These are phyloP conservation scores for Leucosticte australis DNA, from an alignment of 2,113 vertebrate species.

Conservation along the genomic window DNA sequence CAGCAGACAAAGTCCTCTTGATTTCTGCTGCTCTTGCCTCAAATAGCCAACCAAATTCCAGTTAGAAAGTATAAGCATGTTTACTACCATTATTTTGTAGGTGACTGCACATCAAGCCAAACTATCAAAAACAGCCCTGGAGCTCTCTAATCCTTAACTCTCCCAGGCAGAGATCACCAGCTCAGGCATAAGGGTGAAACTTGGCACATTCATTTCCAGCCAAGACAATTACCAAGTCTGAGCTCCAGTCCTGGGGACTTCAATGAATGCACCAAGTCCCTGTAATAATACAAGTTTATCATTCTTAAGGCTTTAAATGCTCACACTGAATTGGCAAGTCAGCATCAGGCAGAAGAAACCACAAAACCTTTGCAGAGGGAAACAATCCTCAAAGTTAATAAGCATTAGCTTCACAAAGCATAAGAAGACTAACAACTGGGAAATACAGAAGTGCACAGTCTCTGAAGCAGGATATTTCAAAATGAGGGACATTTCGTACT, in stretches of 20 bases:
- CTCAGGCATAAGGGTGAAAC: not conserved
- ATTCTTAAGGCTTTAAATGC: not conserved
- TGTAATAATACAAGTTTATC: not conserved
- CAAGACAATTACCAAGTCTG: not conserved
- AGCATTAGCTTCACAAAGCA: not conserved
- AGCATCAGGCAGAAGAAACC: not conserved
- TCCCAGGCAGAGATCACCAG: not conserved
- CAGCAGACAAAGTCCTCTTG: not conserved
- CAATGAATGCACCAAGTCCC: not conserved
- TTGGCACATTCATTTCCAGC: accelerated
- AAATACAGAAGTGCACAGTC: not conserved
- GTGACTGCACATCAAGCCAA: not conserved
- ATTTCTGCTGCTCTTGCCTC: not conserved
- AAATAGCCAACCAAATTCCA: not conserved
- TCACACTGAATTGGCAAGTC: not conserved
- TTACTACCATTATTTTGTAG: not conserved
- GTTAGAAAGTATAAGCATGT: not conserved
- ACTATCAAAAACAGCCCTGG: not conserved
- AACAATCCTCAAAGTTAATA: not conserved
- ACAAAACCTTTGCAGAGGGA: not conserved
- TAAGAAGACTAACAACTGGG: not conserved
- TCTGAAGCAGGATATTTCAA: not conserved
- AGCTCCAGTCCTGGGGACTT: not conserved
- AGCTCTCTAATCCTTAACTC: not conserved
- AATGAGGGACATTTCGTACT: not conserved